phyloP scores from a whole-genome alignment of 2,888 invertebrate species.

The Stenurella melanura region DNA sequence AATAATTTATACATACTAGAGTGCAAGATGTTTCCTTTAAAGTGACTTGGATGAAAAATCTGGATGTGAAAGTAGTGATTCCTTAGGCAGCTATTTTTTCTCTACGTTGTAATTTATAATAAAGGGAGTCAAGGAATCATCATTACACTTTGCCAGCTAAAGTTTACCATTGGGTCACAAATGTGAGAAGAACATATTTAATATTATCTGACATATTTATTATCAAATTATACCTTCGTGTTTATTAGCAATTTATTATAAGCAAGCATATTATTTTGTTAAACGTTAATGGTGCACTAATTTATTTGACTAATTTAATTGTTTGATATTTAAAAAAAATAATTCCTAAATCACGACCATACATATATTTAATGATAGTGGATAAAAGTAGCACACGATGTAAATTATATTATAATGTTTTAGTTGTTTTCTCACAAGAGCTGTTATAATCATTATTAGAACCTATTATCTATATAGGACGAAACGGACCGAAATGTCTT shows the following conservation, averaged over 20 bases:
- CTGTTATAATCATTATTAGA: too few species aligned
- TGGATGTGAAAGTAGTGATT: too few species aligned
- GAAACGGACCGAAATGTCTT: too few species aligned
- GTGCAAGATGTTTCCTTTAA: too few species aligned
- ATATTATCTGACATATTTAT: slow-evolving; percentile 46
- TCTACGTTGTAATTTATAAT: not conserved
- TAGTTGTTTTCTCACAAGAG: not conserved
- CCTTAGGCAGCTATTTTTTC: too few species aligned
- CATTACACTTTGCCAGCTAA: slow-evolving; percentile 11
- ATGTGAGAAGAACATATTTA: slow-evolving; percentile 44
- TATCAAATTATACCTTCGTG: slow-evolving; percentile 45
- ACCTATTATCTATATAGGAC: too few species aligned
- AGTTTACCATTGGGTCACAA: slow-evolving; percentile 47
- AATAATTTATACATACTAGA: too few species aligned
- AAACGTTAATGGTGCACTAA: not conserved
- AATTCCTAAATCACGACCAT: not conserved
- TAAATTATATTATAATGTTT: not conserved
- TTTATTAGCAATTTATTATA: slow-evolving; percentile 34
- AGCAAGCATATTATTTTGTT: not conserved
- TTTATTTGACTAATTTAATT: not conserved
- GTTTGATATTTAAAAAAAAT: not conserved
- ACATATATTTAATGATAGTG: not conserved
- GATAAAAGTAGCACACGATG: not conserved
- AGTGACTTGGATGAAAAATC: too few species aligned
- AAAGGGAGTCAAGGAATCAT: not conserved